Base-by-base conservation (phyloP, 2,888 invertebrate genomes). In the Thymelicus lineola region DNA sequence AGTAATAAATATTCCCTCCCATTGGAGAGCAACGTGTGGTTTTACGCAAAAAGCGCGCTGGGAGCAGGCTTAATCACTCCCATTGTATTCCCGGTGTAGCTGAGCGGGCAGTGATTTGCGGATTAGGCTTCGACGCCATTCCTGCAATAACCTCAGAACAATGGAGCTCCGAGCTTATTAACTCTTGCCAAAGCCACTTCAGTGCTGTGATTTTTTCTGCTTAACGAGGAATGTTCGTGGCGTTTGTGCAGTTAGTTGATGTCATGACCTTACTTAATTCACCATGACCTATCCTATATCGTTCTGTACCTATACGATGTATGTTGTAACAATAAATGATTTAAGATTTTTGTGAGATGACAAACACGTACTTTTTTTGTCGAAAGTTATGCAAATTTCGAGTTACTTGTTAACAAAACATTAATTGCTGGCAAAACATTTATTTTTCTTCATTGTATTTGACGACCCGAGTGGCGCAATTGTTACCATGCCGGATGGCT, bases 41-140 rank as follows among this genome's bases (percentile, higher is more conserved):
- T 66, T 50, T 50, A 60, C 53, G 73, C 72, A 68, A 66, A 69
- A 72, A 72, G 71, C 63, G 65, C 67, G 71, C 65, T 53, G 58
- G 67, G 70, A 65, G 73, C 70, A 66, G 55, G 68, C 74, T 74
- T 73, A 74, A 76, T 75, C 73, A 75, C 53, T 53, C 55, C 67
- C 67, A 67, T 67, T 67, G 67, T 67, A 15, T 55, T 38, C 50
- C 14, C 64, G 12, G 45, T 36, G 50, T 35, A 57, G 65, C 65
- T 57, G 45, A 57, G 63, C 63, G 57, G 63, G 58, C 63, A 63
- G 48, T 58, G 63, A 69, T 59, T 63, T 63, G 58, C 63, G 63
- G 69, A 69, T 69, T 69, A 69, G 63, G 63, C 69, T 58, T 59
- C 69, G 69, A 65, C 55, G 45, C 28, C 63, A 53, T 53, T 57